Evolutionary conservation across 2,113 vertebrate species (phyloP), one percentile per base, ranked within the genome.

Genomic region (Xyrauchen texanus): DNA sequence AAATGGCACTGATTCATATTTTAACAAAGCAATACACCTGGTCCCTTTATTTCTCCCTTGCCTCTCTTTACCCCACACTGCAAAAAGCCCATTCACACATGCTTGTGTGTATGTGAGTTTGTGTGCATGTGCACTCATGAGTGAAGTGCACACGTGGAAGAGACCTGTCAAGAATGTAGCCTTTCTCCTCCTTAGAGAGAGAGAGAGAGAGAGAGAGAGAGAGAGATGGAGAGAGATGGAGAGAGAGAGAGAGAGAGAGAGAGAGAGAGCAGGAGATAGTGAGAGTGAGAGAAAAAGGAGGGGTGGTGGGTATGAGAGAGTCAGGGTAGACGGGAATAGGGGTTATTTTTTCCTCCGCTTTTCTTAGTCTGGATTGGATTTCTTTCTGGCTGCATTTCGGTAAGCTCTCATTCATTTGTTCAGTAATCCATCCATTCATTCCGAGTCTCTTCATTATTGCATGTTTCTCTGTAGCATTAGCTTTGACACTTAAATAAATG

Each of bases 101-200:
- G 21, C 21, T 1, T 34, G 21, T 34, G 21, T 34, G 21, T 52
- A 45, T 62, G 45, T 61, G 63, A 15, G 52, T 52, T 71, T 82
- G 83, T 78, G 66, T 68, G 69, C 68, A 44, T 63, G 74, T 76
- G 79, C 21, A 15, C 55, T 76, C 70, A 79, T 82, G 79, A 84
- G 64, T 80, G 82, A 83, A 80, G 82, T 85, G 84, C 72, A 68
- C 6, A 76, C 84, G 82, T 85, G 86, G 86, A 85, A 80, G 84
- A 88, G 76, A 85, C 83, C 85, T 82, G 79, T 86, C 68, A 89
- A 89, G 21, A 92, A 92, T 91, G 90, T 79, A 84, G 89, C 81
- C 84, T 87, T 86, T 72, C 85, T 61, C 90, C 87, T 90, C 65
- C 80, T 75, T 85, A 76, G 85, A 88, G 83, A 55, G 84, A 86